A percentile compares a stretch with the other conserved stretches of the same genome.
Evolutionary conservation across 2,888 invertebrate genomes (phyloP).

Genomic region (Hirtodrosophila cameraria): DNA sequence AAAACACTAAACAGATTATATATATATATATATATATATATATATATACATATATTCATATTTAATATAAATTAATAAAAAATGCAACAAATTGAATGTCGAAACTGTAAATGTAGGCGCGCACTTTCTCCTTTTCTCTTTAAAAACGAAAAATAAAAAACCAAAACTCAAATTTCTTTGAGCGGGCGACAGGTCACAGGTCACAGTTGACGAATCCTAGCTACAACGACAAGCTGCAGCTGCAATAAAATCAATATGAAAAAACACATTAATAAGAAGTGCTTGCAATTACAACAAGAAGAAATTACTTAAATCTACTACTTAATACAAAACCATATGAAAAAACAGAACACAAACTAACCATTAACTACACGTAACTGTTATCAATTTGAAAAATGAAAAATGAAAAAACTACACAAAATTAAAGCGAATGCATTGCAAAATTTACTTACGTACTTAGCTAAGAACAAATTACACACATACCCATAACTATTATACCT

Average conservation of each 20-base stretch:
- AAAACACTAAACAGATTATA: constrained; percentile 23
- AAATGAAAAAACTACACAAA: too few relatives aligned
- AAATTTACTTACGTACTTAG: constrained; percentile 41
- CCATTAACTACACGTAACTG: constrained; percentile 31
- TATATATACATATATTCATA: constrained; percentile 46
- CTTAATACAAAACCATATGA: constrained; percentile 25
- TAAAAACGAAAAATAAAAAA: too few relatives aligned
- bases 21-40: constrained; percentile 42
- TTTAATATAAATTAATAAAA: constrained; percentile 66
- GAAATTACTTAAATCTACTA: constrained; percentile 58
- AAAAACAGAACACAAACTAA: constrained; percentile 29
- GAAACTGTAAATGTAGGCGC: constrained; percentile 53
- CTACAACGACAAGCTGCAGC: constrained; percentile 10
- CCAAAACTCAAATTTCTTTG: not conserved
- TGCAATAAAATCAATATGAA: constrained; percentile 7
- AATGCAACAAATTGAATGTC: constrained; percentile 57
- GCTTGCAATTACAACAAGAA: constrained; percentile 15
- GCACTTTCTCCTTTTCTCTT: constrained; percentile 42
- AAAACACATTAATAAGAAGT: not conserved
- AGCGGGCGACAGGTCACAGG: constrained; percentile 1
- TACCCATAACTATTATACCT: constrained; percentile 9
- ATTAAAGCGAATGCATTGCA: constrained; percentile 25
- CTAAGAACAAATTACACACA: constrained; percentile 48
- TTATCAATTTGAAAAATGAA: constrained; percentile 32
- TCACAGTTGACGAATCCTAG: not conserved